Conservation (phyloP, 1,140 invertebrate species). For the Helicoverpa zea region DNA sequence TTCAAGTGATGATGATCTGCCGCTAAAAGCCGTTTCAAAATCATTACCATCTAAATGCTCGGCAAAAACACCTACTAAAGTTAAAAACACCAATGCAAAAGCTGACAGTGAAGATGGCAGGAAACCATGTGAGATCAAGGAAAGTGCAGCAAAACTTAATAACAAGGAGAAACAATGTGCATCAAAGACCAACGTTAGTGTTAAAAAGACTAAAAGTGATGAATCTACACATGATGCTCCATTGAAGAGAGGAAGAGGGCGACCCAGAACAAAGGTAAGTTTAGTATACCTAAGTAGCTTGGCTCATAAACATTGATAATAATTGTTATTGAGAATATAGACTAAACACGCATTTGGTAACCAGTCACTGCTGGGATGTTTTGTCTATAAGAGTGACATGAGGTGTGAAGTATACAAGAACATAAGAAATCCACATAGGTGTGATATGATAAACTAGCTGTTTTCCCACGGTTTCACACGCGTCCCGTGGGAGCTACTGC, state of each 20-base stretch:
- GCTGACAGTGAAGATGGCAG: constrained; percentile 77
- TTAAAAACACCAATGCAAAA: constrained; percentile 59
- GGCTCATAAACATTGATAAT: neutral
- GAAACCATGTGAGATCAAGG: constrained; percentile 66
- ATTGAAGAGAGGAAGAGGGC: constrained; percentile 67
- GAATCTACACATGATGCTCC: constrained; percentile 63
- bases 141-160: constrained; percentile 60
- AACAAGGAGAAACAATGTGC: constrained; percentile 70
- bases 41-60: constrained; percentile 73
- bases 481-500: too few relatives aligned
- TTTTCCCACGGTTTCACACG: too few relatives aligned
- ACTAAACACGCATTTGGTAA: too few relatives aligned
- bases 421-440: too few relatives aligned
- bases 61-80: constrained; percentile 63
- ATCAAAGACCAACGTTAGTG: constrained; percentile 67
- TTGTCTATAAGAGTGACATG: too few relatives aligned
- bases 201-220: constrained; percentile 81
- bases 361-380: too few relatives aligned
- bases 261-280: constrained; percentile 78
- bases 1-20: constrained; percentile 82
- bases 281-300: neutral
- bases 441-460: too few relatives aligned
- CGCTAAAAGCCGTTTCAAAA: constrained; percentile 78
- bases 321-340: neutral
- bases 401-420: too few relatives aligned